phyloP scores from a whole-genome alignment of 2,888 invertebrate species.

The Venusia cambrica region DNA sequence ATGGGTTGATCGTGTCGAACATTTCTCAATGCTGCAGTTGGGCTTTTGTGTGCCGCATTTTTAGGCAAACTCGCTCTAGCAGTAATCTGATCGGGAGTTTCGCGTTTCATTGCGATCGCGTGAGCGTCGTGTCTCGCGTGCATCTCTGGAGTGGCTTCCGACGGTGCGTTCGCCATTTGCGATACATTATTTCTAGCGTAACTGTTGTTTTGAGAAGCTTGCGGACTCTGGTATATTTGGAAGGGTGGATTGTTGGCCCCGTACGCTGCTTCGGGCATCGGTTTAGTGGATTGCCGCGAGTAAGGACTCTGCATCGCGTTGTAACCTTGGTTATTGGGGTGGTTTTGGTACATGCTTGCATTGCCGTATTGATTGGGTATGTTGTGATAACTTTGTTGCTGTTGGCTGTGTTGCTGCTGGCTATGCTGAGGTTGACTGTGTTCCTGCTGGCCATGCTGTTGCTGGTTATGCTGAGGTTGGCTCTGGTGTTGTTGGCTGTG shows the following conservation, averaged over 20 bases:
- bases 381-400: constrained; percentile 47
- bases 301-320: constrained; percentile 60
- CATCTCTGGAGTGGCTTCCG: constrained; percentile 44
- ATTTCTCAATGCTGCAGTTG: constrained; percentile 64
- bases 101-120: constrained; percentile 39
- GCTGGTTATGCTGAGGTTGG: no score
- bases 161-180: constrained; percentile 37
- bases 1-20: constrained; percentile 71
- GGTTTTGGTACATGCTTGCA: constrained; percentile 53
- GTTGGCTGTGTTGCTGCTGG: no score
- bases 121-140: constrained; percentile 46
- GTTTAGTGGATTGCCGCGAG: constrained; percentile 54
- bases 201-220: constrained; percentile 51
- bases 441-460: no score
- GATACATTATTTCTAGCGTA: constrained; percentile 39
- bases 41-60: constrained; percentile 56
- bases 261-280: constrained; percentile 51
- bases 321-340: constrained; percentile 52
- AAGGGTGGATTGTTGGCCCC: constrained; percentile 53
- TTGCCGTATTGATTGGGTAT: constrained; percentile 60
- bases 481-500: constrained; percentile 45
- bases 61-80: constrained; percentile 46
- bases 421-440: no score
- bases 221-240: constrained; percentile 72
- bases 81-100: constrained; percentile 44